Percentiles rank a stretch among this genome's conserved stretches.
These are phyloP conservation scores for Gymnobelideus leadbeateri DNA, from an alignment of 2,113 vertebrate species.

Conservation along the genomic window DNA sequence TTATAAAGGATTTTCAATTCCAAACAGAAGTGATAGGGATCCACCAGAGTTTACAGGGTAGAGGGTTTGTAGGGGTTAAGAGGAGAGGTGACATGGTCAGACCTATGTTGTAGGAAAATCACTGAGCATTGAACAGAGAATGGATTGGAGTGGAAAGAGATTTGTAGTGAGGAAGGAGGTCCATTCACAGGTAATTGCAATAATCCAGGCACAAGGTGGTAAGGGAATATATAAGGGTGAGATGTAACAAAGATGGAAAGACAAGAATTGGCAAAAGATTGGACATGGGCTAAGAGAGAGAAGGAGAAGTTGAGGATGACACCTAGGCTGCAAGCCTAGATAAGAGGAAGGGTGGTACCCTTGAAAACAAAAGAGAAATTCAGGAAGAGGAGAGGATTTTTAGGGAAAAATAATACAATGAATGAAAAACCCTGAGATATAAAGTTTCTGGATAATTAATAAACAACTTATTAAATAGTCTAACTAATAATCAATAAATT, in stretches of 20 bases:
- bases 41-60: not conserved
- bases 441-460: no score
- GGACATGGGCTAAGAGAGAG: not conserved
- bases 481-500: no score
- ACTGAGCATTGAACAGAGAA: not conserved
- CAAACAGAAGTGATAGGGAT: not conserved
- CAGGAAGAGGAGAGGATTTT: no score
- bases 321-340: not conserved
- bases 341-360: not conserved
- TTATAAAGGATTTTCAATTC: no score
- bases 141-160: not conserved
- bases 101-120: not conserved
- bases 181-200: not conserved
- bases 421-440: no score
- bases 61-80: not conserved
- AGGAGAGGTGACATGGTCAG: not conserved
- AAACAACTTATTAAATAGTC: no score
- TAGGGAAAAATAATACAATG: no score
- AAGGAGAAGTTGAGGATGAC: not conserved
- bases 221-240: not conserved
- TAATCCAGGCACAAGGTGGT: not conserved
- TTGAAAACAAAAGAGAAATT: no score
- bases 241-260: not conserved
- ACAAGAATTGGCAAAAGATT: not conserved
- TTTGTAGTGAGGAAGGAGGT: not conserved